phyloP scores from a whole-genome alignment of 2,888 invertebrate genomes.

The Corythucha ciliata region DNA sequence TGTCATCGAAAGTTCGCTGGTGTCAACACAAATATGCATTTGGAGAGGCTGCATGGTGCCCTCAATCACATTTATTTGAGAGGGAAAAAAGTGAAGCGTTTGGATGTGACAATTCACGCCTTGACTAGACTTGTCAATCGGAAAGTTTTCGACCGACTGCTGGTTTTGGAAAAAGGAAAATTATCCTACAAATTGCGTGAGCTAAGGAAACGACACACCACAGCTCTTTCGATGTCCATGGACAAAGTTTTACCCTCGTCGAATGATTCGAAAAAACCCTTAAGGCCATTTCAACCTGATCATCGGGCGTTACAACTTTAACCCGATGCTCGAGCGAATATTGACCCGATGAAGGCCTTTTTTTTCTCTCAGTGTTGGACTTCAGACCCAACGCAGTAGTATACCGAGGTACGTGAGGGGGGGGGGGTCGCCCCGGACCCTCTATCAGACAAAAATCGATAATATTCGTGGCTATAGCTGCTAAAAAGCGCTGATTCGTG shows the following conservation, averaged over 20 bases:
- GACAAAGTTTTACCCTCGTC: neutral
- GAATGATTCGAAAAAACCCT: no score
- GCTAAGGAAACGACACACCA: conserved; percentile 4
- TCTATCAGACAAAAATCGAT: no score
- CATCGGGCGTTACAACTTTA: no score
- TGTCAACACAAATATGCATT: conserved; percentile 35
- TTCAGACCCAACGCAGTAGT: no score
- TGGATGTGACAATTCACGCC: conserved; percentile 21
- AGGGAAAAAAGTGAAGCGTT: conserved; percentile 28
- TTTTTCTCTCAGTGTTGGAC: no score
- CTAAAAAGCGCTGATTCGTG: no score
- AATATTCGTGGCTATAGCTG: no score
- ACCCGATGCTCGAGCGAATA: no score
- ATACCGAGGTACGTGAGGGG: no score
- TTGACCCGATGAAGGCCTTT: no score
- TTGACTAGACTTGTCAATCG: neutral
- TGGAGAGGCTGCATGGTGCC: conserved; percentile 32
- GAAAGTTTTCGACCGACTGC: neutral
- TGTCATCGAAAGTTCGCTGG: conserved; percentile 29
- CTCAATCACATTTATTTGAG: conserved; percentile 30
- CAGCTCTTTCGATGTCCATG: neutral
- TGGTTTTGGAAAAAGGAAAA: conserved; percentile 1
- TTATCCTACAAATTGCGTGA: conserved; percentile 1
- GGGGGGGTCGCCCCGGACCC: no score
- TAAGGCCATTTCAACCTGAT: no score